Conservation (phyloP, 2,797 vertebrate species). For the Scleropages formosus region DNA sequence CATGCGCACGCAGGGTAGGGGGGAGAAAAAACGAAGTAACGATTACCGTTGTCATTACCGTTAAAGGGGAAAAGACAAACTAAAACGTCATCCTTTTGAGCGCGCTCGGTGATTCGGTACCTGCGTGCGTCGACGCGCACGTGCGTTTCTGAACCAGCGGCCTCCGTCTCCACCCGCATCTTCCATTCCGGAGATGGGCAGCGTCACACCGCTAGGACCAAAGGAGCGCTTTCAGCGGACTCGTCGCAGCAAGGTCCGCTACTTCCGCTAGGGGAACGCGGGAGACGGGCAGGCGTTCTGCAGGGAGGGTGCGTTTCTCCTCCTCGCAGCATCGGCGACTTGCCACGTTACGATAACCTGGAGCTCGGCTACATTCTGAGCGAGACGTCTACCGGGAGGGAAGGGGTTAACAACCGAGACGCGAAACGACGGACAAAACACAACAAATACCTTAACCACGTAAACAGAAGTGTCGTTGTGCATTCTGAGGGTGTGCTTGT, state of each 20-base stretch:
- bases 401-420: slow-evolving; percentile 42
- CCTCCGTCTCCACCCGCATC: neutral
- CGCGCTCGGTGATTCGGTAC: neutral
- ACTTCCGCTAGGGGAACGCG: neutral
- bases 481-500: slow-evolving; percentile 74
- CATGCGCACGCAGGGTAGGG: neutral
- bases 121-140: no score
- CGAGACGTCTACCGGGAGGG: neutral
- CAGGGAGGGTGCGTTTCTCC: no score
- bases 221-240: neutral
- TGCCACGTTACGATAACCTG: neutral
- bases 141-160: neutral
- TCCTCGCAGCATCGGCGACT: neutral
- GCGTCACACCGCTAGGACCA: neutral
- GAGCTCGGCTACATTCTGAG: neutral
- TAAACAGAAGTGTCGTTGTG: slow-evolving; percentile 75
- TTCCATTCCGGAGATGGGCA: neutral
- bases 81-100: neutral
- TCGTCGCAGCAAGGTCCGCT: neutral
- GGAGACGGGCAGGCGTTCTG: neutral
- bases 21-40: neutral
- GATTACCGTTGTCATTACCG: neutral
- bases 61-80: neutral
- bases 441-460: slow-evolving; percentile 62
- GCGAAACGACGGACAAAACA: slow-evolving; percentile 44